These are phyloP conservation scores for Lordiphosa fenestrarum DNA, from an alignment of 2,888 invertebrate species.

Conservation along the genomic window DNA sequence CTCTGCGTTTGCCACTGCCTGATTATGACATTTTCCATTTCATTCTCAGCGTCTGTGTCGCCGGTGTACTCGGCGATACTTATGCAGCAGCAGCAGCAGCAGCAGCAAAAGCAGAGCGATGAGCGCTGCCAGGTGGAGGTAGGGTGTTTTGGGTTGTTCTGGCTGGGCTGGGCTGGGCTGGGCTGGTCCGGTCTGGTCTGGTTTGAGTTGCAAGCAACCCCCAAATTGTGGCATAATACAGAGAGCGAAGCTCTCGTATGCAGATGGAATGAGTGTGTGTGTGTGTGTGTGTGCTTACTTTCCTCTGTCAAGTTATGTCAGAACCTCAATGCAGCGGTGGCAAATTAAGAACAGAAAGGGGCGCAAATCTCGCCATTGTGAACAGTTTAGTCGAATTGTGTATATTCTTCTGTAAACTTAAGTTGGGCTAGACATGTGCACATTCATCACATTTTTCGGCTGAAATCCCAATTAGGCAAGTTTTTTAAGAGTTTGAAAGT, in stretches of 20 bases:
- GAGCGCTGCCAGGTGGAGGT: slow-evolving; percentile 13
- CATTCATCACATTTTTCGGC: too few relatives aligned
- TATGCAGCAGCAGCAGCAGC: slow-evolving; percentile 25
- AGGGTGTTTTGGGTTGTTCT: not conserved
- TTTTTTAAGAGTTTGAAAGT: too few relatives aligned
- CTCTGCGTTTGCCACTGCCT: slow-evolving; percentile 11
- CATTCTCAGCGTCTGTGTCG: slow-evolving; percentile 11
- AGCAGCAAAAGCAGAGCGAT: slow-evolving; percentile 36
- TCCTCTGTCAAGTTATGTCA: too few relatives aligned
- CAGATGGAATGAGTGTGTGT: not conserved
- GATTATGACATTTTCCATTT: slow-evolving; percentile 15
- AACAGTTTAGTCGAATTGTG: too few relatives aligned
- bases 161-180: not conserved
- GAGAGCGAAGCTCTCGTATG: slow-evolving; percentile 1
- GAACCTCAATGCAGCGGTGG: too few relatives aligned
- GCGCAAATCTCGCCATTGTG: too few relatives aligned
- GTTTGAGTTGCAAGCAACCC: slow-evolving; percentile 8
- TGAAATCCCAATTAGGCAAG: too few relatives aligned
- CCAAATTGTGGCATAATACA: slow-evolving; percentile 1
- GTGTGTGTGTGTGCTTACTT: too few relatives aligned
- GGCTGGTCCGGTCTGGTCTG: not conserved
- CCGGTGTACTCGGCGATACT: slow-evolving; percentile 14
- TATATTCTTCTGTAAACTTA: too few relatives aligned
- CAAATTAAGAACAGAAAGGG: too few relatives aligned
- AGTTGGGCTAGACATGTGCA: too few relatives aligned